Evolutionary conservation across 2,888 invertebrate species (phyloP), one percentile per base, ranked within the genome.

Genomic region (Diaphora mendica): DNA sequence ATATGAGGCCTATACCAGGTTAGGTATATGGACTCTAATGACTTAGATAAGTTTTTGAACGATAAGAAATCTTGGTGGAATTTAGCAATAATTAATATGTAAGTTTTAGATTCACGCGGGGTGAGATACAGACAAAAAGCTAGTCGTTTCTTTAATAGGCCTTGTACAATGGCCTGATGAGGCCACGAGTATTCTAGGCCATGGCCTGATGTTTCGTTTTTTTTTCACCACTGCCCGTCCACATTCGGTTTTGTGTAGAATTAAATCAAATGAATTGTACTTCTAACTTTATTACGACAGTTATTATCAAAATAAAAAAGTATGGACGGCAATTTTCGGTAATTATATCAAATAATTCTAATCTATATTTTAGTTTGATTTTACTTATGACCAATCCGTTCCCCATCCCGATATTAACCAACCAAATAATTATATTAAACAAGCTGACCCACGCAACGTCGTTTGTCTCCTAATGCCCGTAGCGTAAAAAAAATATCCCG

Each of bases 261-360:
- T 75, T 79, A 70, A 79, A 82, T 77, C 77, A 80, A 81, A 78
- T 83, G 78, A 82, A 81, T 75, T 82, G 81, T 82, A 83, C 79
- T 81, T 82, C 72, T 84, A 78, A 79, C 80, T 85, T 78, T 81
- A 80, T 81, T 82, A 82, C 74, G 80, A 85, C 72, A 65, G 77
- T 73, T 80, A 83, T 81, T 77, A 82, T 82, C 68, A 82, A 78
- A 79, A 82, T 76, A 78, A 82, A 82, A 83, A 83, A 75, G 83
- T 83, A 83, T 86, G 86, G 87, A 85, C 83, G 84, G 85, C 82
- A 84, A 80, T 85, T 86, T 87, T 85, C 85, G 82, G 85, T 87
- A 86, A 87, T 82, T 87, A 87, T 83, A 87, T 83, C 83, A 83
- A 81, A 82, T 83, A 82, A 83, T 83, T 83, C 83, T 83, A 82